Conservation (phyloP, 2,888 invertebrate species). For the Rotaria magnacalcarata region DNA sequence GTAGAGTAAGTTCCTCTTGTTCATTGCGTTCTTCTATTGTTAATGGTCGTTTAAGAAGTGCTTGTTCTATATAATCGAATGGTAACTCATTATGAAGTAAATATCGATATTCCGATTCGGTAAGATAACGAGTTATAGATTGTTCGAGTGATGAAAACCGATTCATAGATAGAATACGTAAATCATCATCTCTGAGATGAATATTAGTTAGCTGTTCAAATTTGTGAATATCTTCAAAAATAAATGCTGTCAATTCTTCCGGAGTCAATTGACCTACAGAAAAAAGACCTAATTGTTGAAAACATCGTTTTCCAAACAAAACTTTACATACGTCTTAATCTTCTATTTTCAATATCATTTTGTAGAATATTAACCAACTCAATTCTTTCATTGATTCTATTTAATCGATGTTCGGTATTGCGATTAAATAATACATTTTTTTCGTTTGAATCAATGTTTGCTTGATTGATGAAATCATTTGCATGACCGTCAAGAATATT, state of each 20-base stretch:
- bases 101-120: neutral
- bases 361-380: neutral
- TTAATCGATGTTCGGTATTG: neutral
- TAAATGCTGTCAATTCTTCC: neutral
- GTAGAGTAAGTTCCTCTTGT: neutral
- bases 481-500: neutral
- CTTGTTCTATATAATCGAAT: neutral
- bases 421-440: neutral
- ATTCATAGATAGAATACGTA: neutral
- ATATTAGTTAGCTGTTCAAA: neutral
- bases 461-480: neutral
- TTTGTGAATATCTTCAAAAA: neutral
- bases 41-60: neutral
- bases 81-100: neutral
- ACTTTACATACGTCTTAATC: neutral
- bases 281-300: neutral
- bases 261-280: neutral
- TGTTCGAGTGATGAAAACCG: neutral
- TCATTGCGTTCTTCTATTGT: neutral
- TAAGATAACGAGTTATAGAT: neutral
- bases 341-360: neutral
- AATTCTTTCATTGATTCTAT: neutral
- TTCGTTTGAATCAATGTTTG: neutral
- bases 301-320: neutral
- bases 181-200: neutral